A percentile compares a stretch with the other conserved stretches of the same genome.
Evolutionary conservation across 2,888 invertebrate species (phyloP).

Genomic region (Drosophila recens): DNA sequence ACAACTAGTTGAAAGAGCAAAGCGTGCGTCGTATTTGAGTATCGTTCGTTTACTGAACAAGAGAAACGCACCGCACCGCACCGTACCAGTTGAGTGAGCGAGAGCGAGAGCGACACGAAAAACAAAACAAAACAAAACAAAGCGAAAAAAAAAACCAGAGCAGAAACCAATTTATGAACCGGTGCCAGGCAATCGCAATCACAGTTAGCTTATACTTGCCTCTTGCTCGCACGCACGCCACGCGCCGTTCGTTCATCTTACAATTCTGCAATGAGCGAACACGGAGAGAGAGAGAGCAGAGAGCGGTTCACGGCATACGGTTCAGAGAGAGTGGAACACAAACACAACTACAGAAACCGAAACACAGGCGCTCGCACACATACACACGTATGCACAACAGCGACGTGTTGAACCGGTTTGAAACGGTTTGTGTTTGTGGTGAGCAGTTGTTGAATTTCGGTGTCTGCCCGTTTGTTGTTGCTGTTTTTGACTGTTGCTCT

Average conservation of each 20-base stretch:
- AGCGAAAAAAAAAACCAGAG: constrained; percentile 52
- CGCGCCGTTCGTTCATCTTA: neutral
- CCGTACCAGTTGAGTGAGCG: constrained; percentile 40
- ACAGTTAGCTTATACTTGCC: constrained; percentile 28
- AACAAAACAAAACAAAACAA: neutral
- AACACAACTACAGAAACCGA: neutral
- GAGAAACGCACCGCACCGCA: constrained; percentile 11
- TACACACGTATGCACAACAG: constrained; percentile 4
- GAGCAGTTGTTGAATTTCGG: constrained; percentile 29
- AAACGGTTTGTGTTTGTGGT: constrained; percentile 56
- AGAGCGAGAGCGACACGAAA: neutral
- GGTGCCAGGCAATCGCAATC: constrained; percentile 52
- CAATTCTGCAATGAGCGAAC: constrained; percentile 46
- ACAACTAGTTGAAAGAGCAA: constrained; percentile 21
- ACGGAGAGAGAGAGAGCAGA: constrained; percentile 26
- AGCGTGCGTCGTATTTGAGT: constrained; percentile 57
- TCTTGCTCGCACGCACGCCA: constrained; percentile 36
- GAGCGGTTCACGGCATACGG: constrained; percentile 56
- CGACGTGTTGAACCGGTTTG: constrained; percentile 59
- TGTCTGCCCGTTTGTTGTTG: constrained; percentile 2
- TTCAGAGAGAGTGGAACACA: constrained; percentile 48
- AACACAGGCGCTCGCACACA: constrained; percentile 5
- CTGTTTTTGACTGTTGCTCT: constrained; percentile 23
- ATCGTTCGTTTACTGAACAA: constrained; percentile 54
- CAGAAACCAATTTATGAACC: constrained; percentile 69